A percentile compares a stretch with the other conserved stretches of the same genome.
These are phyloP conservation scores for Pica pica DNA, from an alignment of 2,113 vertebrate species.

Conservation along the genomic window DNA sequence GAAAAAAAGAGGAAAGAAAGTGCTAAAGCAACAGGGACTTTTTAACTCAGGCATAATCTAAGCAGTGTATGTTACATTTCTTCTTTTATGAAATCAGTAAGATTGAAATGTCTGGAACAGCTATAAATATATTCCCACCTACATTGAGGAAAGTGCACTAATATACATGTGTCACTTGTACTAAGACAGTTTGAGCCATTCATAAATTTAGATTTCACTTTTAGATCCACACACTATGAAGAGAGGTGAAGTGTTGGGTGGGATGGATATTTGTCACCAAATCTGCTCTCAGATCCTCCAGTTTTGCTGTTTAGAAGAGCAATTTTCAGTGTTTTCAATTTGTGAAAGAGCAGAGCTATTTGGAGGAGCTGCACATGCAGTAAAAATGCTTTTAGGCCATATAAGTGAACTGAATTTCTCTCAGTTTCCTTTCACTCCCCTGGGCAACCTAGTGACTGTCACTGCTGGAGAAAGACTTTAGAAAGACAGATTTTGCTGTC, in stretches of 20 bases:
- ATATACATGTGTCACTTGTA: neutral
- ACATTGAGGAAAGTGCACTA: neutral
- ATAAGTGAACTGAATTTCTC: neutral
- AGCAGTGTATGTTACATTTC: neutral
- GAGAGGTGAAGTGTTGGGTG: neutral
- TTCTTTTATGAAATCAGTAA: neutral
- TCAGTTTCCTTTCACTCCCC: neutral
- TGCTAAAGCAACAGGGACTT: neutral
- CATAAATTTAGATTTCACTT: slow-evolving; percentile 4
- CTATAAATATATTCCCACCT: slow-evolving; percentile 1
- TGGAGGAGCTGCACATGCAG: neutral
- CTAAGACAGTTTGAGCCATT: neutral
- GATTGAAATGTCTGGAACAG: neutral
- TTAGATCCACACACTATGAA: neutral
- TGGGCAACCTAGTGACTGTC: neutral
- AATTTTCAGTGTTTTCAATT: neutral
- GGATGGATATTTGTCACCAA: neutral
- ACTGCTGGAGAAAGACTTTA: neutral
- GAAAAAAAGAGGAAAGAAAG: neutral
- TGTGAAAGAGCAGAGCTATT: neutral
- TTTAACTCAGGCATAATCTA: neutral
- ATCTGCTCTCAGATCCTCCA: neutral
- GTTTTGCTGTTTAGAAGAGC: neutral
- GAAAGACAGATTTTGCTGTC: neutral
- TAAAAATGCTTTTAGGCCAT: neutral